A percentile compares a stretch with the other conserved stretches of the same genome.
Conservation (phyloP, 2,888 invertebrate genomes). For the Imbricaverruca yamaguchii region DNA sequence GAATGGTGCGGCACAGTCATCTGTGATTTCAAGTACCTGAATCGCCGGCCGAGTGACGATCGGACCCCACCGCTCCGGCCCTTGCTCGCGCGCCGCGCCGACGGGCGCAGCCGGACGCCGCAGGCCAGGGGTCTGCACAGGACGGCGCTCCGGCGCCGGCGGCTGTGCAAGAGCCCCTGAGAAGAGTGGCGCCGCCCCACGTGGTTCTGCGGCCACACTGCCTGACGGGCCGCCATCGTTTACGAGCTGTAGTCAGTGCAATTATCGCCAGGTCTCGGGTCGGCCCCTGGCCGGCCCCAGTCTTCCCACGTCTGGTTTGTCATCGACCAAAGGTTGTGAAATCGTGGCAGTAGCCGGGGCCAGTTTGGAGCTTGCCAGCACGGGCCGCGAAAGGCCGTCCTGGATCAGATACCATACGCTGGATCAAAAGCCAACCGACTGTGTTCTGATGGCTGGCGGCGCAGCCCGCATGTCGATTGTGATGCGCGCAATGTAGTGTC, state of each 20-base stretch:
- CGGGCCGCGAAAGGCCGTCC: background rate
- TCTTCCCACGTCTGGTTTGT: background rate
- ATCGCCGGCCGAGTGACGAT: background rate
- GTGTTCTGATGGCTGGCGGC: background rate
- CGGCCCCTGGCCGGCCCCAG: background rate
- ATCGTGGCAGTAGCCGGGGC: background rate
- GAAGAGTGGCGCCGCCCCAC: no score
- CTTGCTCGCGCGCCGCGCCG: background rate
- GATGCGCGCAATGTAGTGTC: background rate
- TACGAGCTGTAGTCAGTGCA: background rate
- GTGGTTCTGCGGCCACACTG: background rate
- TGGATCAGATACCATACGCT: background rate
- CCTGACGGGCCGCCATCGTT: background rate
- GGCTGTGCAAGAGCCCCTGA: no score
- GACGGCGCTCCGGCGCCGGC: background rate
- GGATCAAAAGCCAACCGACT: background rate
- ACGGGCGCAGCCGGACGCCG: background rate
- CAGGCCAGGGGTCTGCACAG: background rate
- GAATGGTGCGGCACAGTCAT: background rate
- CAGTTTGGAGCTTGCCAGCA: background rate
- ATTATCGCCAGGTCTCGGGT: background rate
- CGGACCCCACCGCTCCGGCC: no score
- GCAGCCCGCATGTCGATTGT: background rate
- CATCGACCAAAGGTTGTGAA: no score
- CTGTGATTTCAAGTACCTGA: conserved; percentile 6